phyloP scores from a whole-genome alignment of 2,888 invertebrate species.

The Agrilus mali region DNA sequence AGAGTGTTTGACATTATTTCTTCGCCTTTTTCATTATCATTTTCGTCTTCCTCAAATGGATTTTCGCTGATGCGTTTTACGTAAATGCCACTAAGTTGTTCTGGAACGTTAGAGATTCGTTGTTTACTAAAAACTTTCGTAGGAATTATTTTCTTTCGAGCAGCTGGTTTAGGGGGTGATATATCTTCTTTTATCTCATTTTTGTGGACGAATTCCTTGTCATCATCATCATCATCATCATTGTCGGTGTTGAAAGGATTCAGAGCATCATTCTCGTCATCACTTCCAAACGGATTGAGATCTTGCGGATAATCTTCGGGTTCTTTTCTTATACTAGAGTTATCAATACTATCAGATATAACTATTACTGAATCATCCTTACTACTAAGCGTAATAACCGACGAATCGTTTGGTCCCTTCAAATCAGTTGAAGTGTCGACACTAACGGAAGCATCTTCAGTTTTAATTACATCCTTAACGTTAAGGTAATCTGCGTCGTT shows the following conservation, averaged over 20 bases:
- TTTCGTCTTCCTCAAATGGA: constrained; percentile 20
- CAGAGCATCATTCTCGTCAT: constrained; percentile 38
- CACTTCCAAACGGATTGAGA: constrained; percentile 74
- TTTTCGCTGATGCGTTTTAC: constrained; percentile 15
- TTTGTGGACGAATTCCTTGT: constrained; percentile 12
- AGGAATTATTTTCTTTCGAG: constrained; percentile 6
- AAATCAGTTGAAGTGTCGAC: no score
- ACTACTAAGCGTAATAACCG: constrained; percentile 1
- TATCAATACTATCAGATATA: not conserved
- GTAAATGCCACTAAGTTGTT: constrained; percentile 8
- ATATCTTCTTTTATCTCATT: constrained; percentile 24
- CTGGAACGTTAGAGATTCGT: constrained; percentile 7
- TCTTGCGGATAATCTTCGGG: constrained; percentile 54
- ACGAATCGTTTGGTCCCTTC: not conserved
- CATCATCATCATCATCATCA: constrained; percentile 45
- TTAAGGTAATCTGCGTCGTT: no score
- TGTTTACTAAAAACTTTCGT: no score
- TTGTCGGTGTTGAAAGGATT: constrained; percentile 34
- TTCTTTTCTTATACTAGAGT: not conserved
- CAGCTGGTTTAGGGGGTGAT: constrained; percentile 30
- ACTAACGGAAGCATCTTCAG: no score
- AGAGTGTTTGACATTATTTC: constrained; percentile 6
- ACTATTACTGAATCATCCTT: not conserved
- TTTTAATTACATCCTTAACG: no score
- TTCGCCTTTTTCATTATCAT: constrained; percentile 19